Conservation (phyloP, 2,113 vertebrate species). For the Cinclus mexicanus region DNA sequence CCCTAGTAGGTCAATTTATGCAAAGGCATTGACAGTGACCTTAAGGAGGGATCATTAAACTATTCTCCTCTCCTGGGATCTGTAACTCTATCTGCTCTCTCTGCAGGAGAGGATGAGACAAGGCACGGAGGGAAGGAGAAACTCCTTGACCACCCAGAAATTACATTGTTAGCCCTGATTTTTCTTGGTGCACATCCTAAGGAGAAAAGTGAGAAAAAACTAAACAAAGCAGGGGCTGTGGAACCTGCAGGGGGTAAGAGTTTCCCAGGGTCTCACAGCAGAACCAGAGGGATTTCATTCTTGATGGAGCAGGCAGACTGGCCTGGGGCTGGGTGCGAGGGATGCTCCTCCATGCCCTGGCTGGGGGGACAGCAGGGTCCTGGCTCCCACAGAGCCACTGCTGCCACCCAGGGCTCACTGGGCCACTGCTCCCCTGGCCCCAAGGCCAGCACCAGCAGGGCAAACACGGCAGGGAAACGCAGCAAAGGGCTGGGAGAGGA, state of each 20-base stretch:
- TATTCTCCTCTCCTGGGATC: background rate
- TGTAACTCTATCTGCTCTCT: background rate
- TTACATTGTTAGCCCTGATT: background rate
- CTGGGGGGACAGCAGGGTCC: background rate
- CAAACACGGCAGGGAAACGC: background rate
- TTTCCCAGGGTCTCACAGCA: background rate
- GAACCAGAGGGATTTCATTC: background rate
- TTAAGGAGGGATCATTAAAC: slow-evolving; percentile 43
- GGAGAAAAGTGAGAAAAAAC: background rate
- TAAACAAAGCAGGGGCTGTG: background rate
- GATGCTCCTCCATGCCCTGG: background rate
- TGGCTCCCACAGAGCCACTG: background rate
- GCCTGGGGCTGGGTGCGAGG: background rate
- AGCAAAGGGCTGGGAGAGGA: background rate
- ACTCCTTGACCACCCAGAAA: slow-evolving; percentile 8
- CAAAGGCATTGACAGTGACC: slow-evolving; percentile 42
- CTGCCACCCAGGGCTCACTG: background rate
- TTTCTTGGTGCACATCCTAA: background rate
- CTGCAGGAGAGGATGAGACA: background rate
- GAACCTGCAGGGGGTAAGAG: background rate
- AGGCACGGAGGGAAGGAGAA: background rate
- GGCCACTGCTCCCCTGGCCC: background rate
- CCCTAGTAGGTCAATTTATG: slow-evolving; percentile 35
- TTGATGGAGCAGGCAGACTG: background rate
- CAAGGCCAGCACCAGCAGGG: background rate